These are phyloP conservation scores for Coracopsis vasa DNA, from an alignment of 2,113 vertebrate species.

Conservation along the genomic window DNA sequence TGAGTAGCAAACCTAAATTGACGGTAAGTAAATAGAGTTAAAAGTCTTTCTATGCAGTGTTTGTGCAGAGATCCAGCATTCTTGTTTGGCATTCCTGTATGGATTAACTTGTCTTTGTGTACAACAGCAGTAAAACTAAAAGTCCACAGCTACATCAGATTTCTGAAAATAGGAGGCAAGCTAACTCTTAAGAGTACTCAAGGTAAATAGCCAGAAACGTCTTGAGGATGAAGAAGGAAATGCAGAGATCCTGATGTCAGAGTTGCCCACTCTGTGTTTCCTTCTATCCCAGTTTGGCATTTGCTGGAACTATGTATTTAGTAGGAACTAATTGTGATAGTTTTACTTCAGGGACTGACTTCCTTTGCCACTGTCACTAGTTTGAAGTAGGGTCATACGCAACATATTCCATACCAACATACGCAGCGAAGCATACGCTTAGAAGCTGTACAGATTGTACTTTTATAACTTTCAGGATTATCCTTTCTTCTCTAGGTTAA, in stretches of 20 bases:
- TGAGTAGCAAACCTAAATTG: conserved; percentile 41
- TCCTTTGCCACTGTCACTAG: not conserved
- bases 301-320: not conserved
- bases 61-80: not conserved
- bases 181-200: not conserved
- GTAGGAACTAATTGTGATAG: not conserved
- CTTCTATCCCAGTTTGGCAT: not conserved
- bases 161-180: not conserved
- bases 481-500: not conserved
- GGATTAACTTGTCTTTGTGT: conserved; percentile 3
- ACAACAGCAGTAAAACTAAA: not conserved
- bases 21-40: conserved; percentile 44
- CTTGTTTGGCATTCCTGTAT: not conserved
- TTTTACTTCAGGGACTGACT: not conserved
- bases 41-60: conserved; percentile 19
- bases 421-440: rapidly evolving
- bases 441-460: not conserved
- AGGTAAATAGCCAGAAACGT: not conserved
- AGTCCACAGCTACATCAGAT: not conserved
- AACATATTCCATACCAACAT: too few relatives aligned
- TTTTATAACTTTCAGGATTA: not conserved
- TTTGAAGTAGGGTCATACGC: not conserved
- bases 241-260: rapidly evolving
- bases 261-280: not conserved
- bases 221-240: not conserved